phyloP scores from a whole-genome alignment of 2,113 vertebrate genomes.

The Chinchilla lanigera region DNA sequence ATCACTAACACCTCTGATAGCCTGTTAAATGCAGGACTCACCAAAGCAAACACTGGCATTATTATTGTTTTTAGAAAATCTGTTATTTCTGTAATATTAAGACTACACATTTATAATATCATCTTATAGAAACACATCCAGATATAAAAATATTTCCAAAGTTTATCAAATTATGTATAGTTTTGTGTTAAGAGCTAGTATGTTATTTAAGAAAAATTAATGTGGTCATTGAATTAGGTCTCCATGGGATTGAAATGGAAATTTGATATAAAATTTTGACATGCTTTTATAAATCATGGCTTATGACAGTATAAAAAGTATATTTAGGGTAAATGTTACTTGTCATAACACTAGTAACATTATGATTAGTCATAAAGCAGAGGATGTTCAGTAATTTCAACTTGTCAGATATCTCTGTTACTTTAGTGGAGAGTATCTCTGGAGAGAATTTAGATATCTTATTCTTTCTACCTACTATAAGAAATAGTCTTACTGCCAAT shows the following conservation, averaged over 20 bases:
- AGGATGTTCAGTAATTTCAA: background rate
- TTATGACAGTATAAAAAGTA: background rate
- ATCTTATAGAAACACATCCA: background rate
- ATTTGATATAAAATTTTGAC: constrained; percentile 4
- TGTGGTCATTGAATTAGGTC: background rate
- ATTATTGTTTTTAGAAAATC: constrained; percentile 11
- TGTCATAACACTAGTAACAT: background rate
- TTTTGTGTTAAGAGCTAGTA: constrained; percentile 11
- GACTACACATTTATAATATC: background rate
- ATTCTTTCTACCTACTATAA: background rate
- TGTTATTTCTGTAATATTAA: background rate
- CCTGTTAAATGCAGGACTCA: background rate
- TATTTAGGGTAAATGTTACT: background rate
- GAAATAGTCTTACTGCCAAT: background rate
- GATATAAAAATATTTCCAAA: constrained; percentile 12
- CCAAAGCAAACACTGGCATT: background rate
- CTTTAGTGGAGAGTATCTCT: background rate
- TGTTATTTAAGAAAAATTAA: constrained; percentile 28
- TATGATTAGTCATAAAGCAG: background rate
- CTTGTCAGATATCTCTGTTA: background rate
- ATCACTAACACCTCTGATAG: background rate
- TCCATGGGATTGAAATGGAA: background rate
- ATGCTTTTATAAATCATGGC: background rate
- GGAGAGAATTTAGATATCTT: background rate
- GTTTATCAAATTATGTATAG: background rate